Conservation (phyloP, 2,888 invertebrate species). For the Nebria salina region DNA sequence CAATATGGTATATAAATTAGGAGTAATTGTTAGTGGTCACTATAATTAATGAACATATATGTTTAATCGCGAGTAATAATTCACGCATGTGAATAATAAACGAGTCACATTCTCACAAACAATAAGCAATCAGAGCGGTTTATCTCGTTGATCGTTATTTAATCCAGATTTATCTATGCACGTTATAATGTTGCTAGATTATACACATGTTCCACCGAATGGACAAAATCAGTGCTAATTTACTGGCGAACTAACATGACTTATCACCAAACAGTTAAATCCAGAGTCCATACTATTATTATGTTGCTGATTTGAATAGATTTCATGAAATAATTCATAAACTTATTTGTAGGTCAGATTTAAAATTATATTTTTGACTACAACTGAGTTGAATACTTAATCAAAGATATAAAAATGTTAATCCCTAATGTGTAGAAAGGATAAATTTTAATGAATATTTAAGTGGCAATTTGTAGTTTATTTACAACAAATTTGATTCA, state of each 20-base stretch:
- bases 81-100: neutral
- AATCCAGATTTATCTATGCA: neutral
- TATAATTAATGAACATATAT: neutral
- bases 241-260: neutral
- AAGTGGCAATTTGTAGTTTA: too few relatives aligned
- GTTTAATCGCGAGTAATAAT: neutral
- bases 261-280: neutral
- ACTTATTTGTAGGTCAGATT: too few relatives aligned
- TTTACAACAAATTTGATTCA: too few relatives aligned
- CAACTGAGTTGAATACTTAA: too few relatives aligned
- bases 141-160: neutral
- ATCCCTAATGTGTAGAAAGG: too few relatives aligned
- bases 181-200: neutral
- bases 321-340: too few relatives aligned
- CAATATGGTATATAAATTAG: neutral
- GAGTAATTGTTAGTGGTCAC: neutral
- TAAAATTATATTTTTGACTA: too few relatives aligned
- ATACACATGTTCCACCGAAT: neutral
- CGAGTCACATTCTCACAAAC: neutral
- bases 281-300: neutral
- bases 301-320: too few relatives aligned
- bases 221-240: neutral
- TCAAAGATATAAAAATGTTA: too few relatives aligned
- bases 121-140: neutral
- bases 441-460: too few relatives aligned